Evolutionary conservation across 2,113 vertebrate species (phyloP).

Genomic region (Cariama cristata): DNA sequence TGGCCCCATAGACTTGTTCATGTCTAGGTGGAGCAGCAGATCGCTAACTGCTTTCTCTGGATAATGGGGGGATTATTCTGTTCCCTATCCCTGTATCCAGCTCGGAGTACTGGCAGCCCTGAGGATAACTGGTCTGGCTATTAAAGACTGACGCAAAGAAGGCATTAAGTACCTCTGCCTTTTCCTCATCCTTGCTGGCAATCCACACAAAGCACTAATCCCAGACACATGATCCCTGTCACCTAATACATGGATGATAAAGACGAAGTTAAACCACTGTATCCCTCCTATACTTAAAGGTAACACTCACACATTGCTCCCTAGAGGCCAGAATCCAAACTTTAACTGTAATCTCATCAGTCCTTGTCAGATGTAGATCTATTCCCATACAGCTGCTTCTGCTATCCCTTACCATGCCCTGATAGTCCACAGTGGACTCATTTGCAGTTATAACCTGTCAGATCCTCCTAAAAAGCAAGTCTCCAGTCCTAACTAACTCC

Average conservation of each 20-base stretch:
- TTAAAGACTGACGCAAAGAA: no score
- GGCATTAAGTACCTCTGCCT: no score
- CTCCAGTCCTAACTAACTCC: not conserved
- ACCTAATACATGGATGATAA: accelerated
- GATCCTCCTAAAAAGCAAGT: not conserved
- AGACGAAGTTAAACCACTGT: not conserved
- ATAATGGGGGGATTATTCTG: no score
- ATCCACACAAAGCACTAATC: not conserved
- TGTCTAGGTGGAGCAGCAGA: no score
- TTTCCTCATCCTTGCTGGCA: no score
- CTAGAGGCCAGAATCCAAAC: not conserved
- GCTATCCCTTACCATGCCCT: not conserved
- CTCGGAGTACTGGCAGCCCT: no score
- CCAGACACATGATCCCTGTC: no score
- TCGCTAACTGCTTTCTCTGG: no score
- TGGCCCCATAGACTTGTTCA: no score
- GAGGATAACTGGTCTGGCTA: no score
- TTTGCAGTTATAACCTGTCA: not conserved
- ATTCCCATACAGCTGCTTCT: not conserved
- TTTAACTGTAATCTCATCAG: not conserved
- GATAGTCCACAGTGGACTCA: not conserved
- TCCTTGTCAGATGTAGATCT: not conserved
- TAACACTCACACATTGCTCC: not conserved
- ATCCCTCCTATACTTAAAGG: not conserved
- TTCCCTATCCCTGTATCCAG: no score